These are phyloP conservation scores for Thunnus maccoyii DNA, from an alignment of 2,113 vertebrate genomes.

Conservation along the genomic window DNA sequence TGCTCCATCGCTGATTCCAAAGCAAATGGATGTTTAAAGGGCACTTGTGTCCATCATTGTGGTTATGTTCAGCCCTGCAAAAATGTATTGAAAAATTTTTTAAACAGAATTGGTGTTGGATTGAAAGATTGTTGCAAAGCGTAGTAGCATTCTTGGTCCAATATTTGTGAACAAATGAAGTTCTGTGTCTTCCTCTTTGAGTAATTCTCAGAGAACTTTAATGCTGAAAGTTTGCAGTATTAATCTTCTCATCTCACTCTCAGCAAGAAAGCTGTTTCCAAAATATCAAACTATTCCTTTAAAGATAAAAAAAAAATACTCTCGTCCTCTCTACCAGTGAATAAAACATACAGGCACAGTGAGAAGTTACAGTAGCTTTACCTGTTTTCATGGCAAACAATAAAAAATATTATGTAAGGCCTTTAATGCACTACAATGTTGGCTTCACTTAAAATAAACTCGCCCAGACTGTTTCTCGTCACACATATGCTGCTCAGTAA, in stretches of 20 bases:
- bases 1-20: slow-evolving; percentile 22
- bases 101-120: background rate
- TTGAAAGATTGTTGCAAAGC: background rate
- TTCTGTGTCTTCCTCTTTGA: background rate
- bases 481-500: background rate
- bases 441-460: background rate
- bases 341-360: background rate
- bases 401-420: background rate
- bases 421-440: background rate
- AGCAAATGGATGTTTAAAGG: slow-evolving; percentile 50
- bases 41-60: slow-evolving; percentile 20
- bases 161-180: background rate
- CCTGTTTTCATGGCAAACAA: too few relatives aligned
- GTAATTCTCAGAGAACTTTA: background rate
- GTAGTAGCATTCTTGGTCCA: background rate
- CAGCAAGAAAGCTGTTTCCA: too few relatives aligned
- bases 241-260: too few relatives aligned
- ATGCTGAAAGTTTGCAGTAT: too few relatives aligned
- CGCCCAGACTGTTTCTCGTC: background rate
- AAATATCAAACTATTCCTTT: too few relatives aligned
- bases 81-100: slow-evolving; percentile 5
- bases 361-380: too few relatives aligned
- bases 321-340: too few relatives aligned
- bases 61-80: background rate
- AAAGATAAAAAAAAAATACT: too few relatives aligned